Conservation (phyloP, 2,797 vertebrate genomes). For the Choloepus didactylus region DNA sequence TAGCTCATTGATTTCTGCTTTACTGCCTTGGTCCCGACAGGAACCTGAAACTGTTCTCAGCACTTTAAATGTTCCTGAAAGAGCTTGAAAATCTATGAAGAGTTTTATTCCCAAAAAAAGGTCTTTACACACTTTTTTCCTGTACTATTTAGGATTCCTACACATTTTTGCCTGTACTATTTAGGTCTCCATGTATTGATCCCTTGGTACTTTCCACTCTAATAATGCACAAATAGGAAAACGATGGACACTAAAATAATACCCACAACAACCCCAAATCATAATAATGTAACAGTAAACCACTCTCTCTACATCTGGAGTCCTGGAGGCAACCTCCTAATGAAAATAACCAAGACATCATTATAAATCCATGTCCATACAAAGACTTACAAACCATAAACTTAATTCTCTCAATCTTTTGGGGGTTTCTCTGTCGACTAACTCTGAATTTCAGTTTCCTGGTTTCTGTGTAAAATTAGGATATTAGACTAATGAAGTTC, state of each 20-base stretch:
- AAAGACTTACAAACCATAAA: slow-evolving; percentile 35
- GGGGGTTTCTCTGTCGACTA: slow-evolving; percentile 55
- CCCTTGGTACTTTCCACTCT: slow-evolving; percentile 28
- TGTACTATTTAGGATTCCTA: slow-evolving; percentile 30
- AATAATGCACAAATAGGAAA: slow-evolving; percentile 38
- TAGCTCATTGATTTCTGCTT: background rate
- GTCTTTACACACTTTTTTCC: background rate
- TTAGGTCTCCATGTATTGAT: slow-evolving; percentile 67
- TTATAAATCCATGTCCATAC: slow-evolving; percentile 24
- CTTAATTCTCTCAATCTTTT: slow-evolving; percentile 24
- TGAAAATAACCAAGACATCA: slow-evolving; percentile 57
- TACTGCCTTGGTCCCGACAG: background rate
- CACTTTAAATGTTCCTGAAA: slow-evolving; percentile 27
- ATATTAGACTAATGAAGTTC: slow-evolving; percentile 32
- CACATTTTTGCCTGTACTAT: background rate
- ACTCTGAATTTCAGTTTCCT: slow-evolving; percentile 68
- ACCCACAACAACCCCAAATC: slow-evolving; percentile 4
- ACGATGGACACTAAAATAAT: background rate
- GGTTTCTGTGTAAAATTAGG: slow-evolving; percentile 39
- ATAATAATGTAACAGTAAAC: background rate
- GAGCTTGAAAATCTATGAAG: slow-evolving; percentile 55
- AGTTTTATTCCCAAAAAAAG: slow-evolving; percentile 20
- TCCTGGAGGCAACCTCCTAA: slow-evolving; percentile 29
- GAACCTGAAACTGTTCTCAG: background rate
- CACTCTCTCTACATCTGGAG: slow-evolving; percentile 43